Evolutionary conservation across 2,888 invertebrate genomes (phyloP), one percentile per base, ranked within the genome.

Genomic region (Heliconius sara): DNA sequence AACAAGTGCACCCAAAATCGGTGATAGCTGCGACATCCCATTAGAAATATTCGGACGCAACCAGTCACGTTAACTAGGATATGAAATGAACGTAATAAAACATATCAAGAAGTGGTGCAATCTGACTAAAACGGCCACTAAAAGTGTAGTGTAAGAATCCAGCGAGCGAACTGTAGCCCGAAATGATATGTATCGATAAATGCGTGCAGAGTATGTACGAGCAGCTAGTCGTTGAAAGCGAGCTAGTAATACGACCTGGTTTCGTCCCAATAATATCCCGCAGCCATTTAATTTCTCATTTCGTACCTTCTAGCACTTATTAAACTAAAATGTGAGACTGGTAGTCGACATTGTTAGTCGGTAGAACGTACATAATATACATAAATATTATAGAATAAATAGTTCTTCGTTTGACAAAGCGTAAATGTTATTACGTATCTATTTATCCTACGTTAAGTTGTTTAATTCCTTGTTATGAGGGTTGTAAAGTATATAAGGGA

Each of bases 251-350:
- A 78, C 81, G 82, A 90, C 86, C 93, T 91, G 94, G 93, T 93
- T 93, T 93, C 93, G 93, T 93, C 94, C 92, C 87, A 87, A 90
- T 89, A 88, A 89, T 89, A 89, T 91, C 86, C 89, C 88, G 93
- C 94, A 91, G 92, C 92, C 90, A 84, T 92, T 93, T 90, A 89
- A 91, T 93, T 94, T 91, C 89, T 90, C 90, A 89, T 91, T 93
- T 93, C 91, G 88, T 93, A 93, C 90, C 91, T 94, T 93, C 91
- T 95, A 94, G 93, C 92, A 92, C 93, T 92, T 93, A 93, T 93
- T 91, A 90, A 91, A 93, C 94, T 94, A 95, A 94, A 93, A 95
- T 94, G 94, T 95, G 95, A 95, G 95, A 95, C 95, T 95, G 95
- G 95, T 95, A 95, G 95, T 94, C 95, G 89, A 93, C 94, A 94